phyloP scores from a whole-genome alignment of 2,113 vertebrate genomes.

The Labeo rohita region DNA sequence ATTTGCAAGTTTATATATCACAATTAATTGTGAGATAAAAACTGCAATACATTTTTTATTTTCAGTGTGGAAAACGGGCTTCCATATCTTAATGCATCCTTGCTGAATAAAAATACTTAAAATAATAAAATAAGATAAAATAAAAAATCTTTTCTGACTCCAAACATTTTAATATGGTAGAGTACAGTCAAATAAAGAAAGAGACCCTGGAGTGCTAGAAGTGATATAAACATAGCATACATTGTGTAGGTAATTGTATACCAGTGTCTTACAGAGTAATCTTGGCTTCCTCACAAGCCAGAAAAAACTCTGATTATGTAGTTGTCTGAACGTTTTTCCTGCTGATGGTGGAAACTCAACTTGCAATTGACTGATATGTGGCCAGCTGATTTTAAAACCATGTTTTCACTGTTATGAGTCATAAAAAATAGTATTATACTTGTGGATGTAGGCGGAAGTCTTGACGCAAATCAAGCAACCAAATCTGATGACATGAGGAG shows the following conservation, averaged over 20 bases:
- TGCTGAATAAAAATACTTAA: neutral
- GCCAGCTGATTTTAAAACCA: neutral
- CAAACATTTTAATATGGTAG: neutral
- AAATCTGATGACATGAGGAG: slow-evolving; percentile 12
- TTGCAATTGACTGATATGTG: neutral
- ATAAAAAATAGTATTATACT: neutral
- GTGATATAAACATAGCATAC: neutral
- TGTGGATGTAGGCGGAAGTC: slow-evolving; percentile 12
- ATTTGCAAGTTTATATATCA: too few species aligned
- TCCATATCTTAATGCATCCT: neutral
- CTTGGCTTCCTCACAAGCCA: too few species aligned
- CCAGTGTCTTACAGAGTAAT: too few species aligned
- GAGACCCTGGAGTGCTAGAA: neutral
- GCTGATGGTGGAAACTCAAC: neutral
- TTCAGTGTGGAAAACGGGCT: too few species aligned
- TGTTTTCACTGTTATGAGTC: neutral
- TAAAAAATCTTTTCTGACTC: neutral
- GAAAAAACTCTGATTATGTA: too few species aligned
- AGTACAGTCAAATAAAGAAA: neutral
- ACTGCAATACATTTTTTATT: too few species aligned
- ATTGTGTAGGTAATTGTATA: too few species aligned
- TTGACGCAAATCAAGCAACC: neutral
- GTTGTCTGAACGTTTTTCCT: neutral
- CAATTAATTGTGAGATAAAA: too few species aligned
- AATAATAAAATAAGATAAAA: too few species aligned